Evolutionary conservation across 2,888 invertebrate genomes (phyloP).

Genomic region (Apodemia mormo): DNA sequence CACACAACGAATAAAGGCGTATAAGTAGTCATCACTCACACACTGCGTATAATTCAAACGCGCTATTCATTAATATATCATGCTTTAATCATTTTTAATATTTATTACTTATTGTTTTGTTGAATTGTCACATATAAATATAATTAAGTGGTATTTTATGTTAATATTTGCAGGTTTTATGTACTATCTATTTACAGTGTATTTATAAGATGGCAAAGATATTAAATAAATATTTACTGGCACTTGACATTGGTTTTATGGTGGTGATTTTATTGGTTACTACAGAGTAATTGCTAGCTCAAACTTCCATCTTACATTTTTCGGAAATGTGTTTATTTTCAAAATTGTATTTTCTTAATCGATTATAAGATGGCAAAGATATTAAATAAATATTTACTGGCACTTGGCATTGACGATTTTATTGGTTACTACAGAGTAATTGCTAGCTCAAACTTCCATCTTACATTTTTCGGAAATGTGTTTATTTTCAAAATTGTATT

Average conservation of each 20-base stretch:
- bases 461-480: too few species aligned
- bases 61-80: not conserved
- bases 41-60: not conserved
- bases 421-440: too few species aligned
- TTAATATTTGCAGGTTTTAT: not conserved
- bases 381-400: not conserved
- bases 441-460: too few species aligned
- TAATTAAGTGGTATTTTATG: constrained; percentile 1
- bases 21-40: not conserved
- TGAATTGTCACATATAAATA: not conserved
- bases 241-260: not conserved
- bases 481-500: too few species aligned
- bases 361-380: not conserved
- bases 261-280: too few species aligned
- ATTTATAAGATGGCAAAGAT: not conserved
- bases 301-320: too few species aligned
- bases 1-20: too few species aligned
- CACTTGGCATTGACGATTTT: not conserved
- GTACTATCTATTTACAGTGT: not conserved
- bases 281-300: too few species aligned
- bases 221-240: not conserved
- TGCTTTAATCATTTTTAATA: not conserved
- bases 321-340: too few species aligned
- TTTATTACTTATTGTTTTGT: constrained; percentile 10
- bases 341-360: too few species aligned